These are phyloP conservation scores for Sitodiplosis mosellana DNA, from an alignment of 1,140 invertebrate species.

Conservation along the genomic window DNA sequence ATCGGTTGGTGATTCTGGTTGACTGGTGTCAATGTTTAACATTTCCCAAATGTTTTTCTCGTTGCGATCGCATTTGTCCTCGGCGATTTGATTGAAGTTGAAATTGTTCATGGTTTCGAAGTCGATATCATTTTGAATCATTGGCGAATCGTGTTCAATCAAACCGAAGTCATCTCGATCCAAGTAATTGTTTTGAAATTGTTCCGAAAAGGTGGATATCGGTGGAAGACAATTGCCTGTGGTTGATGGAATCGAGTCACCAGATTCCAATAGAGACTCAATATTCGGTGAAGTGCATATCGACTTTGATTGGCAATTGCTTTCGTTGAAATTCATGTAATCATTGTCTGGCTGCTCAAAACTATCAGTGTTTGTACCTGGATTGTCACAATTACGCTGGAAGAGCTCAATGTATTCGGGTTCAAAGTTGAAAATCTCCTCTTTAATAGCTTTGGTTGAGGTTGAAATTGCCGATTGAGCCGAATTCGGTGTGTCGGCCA, in stretches of 20 bases:
- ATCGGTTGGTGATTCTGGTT: background rate
- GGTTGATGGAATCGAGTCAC: constrained; percentile 3
- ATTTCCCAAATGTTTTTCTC: background rate
- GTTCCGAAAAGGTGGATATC: constrained; percentile 1
- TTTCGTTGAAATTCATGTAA: constrained; percentile 25
- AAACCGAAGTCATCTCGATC: background rate
- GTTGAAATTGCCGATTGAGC: constrained; percentile 14
- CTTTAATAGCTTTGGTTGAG: constrained; percentile 15
- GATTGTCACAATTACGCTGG: constrained; percentile 8
- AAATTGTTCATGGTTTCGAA: background rate
- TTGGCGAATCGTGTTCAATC: background rate
- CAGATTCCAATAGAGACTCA: constrained; percentile 17
- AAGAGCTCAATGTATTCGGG: constrained; percentile 22
- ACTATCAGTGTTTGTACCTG: background rate
- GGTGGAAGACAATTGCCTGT: constrained; percentile 1
- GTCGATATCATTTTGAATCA: background rate
- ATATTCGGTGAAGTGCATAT: constrained; percentile 22
- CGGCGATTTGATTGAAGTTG: background rate
- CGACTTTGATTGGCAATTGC: constrained; percentile 26
- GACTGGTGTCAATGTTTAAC: constrained; percentile 1
- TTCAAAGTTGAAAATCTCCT: constrained; percentile 23
- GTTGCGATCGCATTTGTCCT: background rate
- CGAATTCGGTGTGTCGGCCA: constrained; percentile 20
- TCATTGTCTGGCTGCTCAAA: constrained; percentile 16
- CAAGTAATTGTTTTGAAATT: constrained; percentile 1